Evolutionary conservation across 2,888 invertebrate species (phyloP), one percentile per base, ranked within the genome.

Genomic region (Rhyacophila evoluta): DNA sequence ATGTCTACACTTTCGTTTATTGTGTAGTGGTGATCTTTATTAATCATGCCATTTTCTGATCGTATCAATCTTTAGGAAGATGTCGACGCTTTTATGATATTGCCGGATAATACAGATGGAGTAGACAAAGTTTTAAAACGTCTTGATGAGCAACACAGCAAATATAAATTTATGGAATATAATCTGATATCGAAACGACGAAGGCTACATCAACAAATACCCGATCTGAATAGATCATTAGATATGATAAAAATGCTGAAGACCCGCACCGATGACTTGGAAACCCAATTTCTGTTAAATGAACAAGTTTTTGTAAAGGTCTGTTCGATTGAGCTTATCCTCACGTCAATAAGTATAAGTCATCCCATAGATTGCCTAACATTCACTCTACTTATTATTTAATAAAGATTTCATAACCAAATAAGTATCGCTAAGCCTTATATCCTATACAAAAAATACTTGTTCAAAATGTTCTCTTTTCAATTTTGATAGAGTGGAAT

Each of bases 151-250:
- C 95, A 95, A 85, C 97, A 98, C 89, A 94, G 95, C 80, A 98
- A 98, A 91, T 98, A 98, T 87, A 98, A 98, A 89, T 97, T 97
- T 86, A 97, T 99, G 97, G 98, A 99, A 88, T 94, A 93, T 84
- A 98, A 97, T 87, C 91, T 99, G 83, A 91, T 94, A 75, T 94
- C 96, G 11, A 97, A 97, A 84, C 94, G 96, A 83, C 93, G 94
- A 84, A 93, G 97, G 87, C 89, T 99, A 79, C 94, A 95, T 84
- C 93, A 93, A 78, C 98, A 98, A 89, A 95, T 99, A 83, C 98
- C 98, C n/a, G 98, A 99, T 86, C 90, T 98, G 83, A 94, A 95
- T 84, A 92, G 96, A 82, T 97, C 98, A 0, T 86, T 98, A 83
- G 95, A 96, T 85, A 97, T 98, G 94, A 95, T 99, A 81, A 94